Conservation (phyloP, 2,888 invertebrate species). For the Cephus rjabovi region DNA sequence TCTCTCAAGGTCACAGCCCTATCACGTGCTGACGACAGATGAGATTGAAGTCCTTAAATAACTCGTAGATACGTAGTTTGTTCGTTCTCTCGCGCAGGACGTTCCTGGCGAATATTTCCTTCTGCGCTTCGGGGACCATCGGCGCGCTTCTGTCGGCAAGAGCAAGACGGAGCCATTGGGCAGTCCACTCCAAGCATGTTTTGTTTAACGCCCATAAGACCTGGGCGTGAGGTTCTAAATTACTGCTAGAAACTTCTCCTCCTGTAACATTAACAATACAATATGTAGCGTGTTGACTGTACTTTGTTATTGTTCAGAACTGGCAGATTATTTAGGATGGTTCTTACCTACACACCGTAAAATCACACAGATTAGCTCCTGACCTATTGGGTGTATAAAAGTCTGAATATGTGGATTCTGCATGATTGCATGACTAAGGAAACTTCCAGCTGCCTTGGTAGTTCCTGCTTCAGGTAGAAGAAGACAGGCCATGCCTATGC, state of each 20-base stretch:
- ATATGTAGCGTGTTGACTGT: neutral
- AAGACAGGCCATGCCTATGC: slow-evolving; percentile 72
- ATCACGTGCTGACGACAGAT: slow-evolving; percentile 38
- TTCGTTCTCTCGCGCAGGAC: slow-evolving; percentile 44
- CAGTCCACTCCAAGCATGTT: slow-evolving; percentile 73
- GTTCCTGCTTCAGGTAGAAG: slow-evolving; percentile 73
- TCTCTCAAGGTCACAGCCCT: slow-evolving; percentile 26
- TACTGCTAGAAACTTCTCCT: slow-evolving; percentile 72
- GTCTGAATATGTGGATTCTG: slow-evolving; percentile 68
- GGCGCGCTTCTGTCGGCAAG: slow-evolving; percentile 60
- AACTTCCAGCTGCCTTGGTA: slow-evolving; percentile 72
- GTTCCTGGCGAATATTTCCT: slow-evolving; percentile 42
- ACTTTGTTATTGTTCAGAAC: neutral
- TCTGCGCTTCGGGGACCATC: slow-evolving; percentile 40
- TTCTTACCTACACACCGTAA: slow-evolving; percentile 70
- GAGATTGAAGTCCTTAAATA: slow-evolving; percentile 48
- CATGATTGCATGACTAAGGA: slow-evolving; percentile 73
- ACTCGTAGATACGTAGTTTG: slow-evolving; percentile 40
- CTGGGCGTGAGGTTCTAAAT: slow-evolving; percentile 74
- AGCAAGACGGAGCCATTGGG: slow-evolving; percentile 72
- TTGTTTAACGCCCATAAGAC: slow-evolving; percentile 76
- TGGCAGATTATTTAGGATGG: neutral
- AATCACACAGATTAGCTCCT: slow-evolving; percentile 72
- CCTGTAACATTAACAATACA: slow-evolving; percentile 57
- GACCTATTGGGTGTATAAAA: slow-evolving; percentile 72